Percentiles rank a stretch among this genome's conserved stretches.
phyloP scores from a whole-genome alignment of 2,797 vertebrate genomes.

The Microtus agrestis region DNA sequence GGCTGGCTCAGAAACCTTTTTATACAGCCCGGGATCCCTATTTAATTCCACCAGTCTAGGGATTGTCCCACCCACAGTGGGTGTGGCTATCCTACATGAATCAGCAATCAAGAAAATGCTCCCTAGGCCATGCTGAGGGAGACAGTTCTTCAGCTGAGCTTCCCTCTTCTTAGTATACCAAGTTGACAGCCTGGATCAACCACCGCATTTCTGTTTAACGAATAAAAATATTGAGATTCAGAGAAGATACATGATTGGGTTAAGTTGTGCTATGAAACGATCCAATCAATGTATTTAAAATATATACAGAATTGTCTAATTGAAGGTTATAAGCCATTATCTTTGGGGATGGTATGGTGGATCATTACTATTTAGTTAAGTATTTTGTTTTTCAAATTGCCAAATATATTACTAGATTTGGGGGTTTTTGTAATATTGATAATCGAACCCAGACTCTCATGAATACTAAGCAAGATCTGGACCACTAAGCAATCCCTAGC shows the following conservation, averaged over 20 bases:
- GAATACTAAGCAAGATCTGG: background rate
- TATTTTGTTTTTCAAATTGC: background rate
- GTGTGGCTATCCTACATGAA: background rate
- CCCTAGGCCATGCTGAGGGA: background rate
- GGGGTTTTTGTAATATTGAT: background rate
- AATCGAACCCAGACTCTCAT: background rate
- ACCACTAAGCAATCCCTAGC: background rate
- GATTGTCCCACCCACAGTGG: background rate
- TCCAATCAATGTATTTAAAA: conserved; percentile 31
- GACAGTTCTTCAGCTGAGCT: background rate
- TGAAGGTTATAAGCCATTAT: conserved; percentile 35
- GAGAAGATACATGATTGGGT: conserved; percentile 3
- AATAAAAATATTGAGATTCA: conserved; percentile 42
- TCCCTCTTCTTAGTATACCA: background rate
- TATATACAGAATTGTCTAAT: background rate
- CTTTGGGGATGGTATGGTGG: background rate
- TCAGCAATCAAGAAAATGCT: background rate
- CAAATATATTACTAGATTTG: background rate
- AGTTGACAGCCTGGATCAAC: background rate
- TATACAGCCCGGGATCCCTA: background rate
- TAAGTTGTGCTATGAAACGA: conserved; percentile 46
- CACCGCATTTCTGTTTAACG: background rate
- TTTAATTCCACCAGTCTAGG: background rate
- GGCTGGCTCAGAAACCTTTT: background rate
- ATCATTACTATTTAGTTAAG: conserved; percentile 39